Evolutionary conservation across 1,140 invertebrate genomes (phyloP).

Genomic region (Ceratoteleas bidentatus): DNA sequence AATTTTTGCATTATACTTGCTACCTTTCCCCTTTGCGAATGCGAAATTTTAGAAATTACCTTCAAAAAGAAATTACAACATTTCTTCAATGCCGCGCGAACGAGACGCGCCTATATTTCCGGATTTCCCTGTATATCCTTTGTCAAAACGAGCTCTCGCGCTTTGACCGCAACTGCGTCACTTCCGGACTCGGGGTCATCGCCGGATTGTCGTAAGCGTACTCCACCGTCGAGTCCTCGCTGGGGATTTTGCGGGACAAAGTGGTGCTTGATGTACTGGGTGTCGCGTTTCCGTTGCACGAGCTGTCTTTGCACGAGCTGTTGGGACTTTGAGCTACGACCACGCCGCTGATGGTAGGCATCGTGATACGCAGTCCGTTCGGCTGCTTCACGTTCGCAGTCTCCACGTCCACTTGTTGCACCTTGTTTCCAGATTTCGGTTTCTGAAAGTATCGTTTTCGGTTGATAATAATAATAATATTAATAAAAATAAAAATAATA

Average conservation of each 20-base stretch:
- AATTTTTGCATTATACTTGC: too few relatives aligned
- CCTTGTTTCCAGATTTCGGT: conserved; percentile 40
- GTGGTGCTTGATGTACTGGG: conserved; percentile 83
- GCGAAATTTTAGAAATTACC: too few relatives aligned
- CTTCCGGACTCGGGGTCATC: conserved; percentile 84
- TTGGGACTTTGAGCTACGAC: conserved; percentile 64
- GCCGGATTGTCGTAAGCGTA: conserved; percentile 87
- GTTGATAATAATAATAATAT: too few relatives aligned
- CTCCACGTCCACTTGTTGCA: conserved; percentile 69
- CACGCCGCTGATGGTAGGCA: conserved; percentile 76
- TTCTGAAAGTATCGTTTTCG: too few relatives aligned
- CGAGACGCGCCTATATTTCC: conserved; percentile 22
- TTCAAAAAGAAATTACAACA: too few relatives aligned
- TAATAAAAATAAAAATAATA: too few relatives aligned
- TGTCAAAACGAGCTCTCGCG: conserved; percentile 77
- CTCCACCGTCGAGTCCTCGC: conserved; percentile 85
- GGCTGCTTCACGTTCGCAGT: conserved; percentile 51
- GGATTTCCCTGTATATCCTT: conserved; percentile 21
- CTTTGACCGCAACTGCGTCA: conserved; percentile 71
- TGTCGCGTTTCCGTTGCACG: conserved; percentile 79
- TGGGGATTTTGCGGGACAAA: conserved; percentile 82
- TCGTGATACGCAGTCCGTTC: conserved; percentile 72
- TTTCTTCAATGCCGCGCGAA: conserved; percentile 23
- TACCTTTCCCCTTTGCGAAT: too few relatives aligned
- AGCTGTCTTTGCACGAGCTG: conserved; percentile 53